A percentile compares a stretch with the other conserved stretches of the same genome.
Conservation (phyloP, 2,113 vertebrate species). For the Phyllostomus hastatus region DNA sequence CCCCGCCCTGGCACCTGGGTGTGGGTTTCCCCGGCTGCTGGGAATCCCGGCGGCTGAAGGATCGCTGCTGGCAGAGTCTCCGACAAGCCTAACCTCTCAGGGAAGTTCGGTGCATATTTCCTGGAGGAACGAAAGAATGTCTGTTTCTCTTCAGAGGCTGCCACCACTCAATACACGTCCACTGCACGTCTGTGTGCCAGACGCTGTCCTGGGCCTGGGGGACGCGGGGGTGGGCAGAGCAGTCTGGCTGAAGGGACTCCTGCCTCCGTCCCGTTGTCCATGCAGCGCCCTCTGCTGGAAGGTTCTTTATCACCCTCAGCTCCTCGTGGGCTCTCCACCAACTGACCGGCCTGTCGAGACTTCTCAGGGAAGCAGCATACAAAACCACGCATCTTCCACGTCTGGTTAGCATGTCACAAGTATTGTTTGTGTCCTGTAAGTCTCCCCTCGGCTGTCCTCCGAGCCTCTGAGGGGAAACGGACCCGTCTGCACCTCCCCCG, state of each 20-base stretch:
- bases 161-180: not conserved
- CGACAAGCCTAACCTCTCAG: not conserved
- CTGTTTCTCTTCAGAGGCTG: not conserved
- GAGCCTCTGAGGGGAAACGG: not conserved
- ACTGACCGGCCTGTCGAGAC: not conserved
- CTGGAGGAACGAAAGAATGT: not conserved
- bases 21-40: no score
- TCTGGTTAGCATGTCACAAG: not conserved
- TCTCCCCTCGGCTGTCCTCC: not conserved
- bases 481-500: not conserved
- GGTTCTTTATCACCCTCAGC: rapidly evolving
- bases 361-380: not conserved
- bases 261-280: no score
- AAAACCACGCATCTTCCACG: not conserved
- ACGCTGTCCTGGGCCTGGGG: not conserved
- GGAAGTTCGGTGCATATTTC: not conserved
- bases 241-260: not conserved
- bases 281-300: not conserved
- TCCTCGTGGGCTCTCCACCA: not conserved
- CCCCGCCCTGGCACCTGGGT: not conserved
- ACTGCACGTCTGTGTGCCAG: rapidly evolving
- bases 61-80: not conserved
- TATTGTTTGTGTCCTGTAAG: not conserved
- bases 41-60: no score
- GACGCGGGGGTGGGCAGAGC: not conserved